Evolutionary conservation across 2,113 vertebrate genomes (phyloP), one percentile per base, ranked within the genome.

Genomic region (Malurus alboscapulatus): DNA sequence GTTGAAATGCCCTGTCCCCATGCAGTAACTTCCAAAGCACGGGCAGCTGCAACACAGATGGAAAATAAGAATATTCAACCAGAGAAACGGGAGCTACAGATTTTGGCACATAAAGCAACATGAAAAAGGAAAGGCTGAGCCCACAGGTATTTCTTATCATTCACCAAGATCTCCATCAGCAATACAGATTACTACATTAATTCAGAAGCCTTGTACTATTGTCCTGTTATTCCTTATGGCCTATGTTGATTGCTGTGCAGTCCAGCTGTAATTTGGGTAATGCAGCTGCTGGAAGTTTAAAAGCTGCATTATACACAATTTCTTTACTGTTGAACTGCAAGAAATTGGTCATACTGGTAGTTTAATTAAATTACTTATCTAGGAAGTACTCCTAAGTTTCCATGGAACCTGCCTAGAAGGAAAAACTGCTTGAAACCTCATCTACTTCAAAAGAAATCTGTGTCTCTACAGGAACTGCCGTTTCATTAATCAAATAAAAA

Each of bases 1-100:
- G 74, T 65, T 78, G 86, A 93, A 96, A 93, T 81, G 48, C 19
- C 21, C n/a, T 74, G 59, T 77, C 67, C 36, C n/a, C 34, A 55
- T 2, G 5, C 21, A 57, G 44, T 47, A 88, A 83, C 29, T 91
- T 76, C 15, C 76, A 85, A 88, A 90, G 66, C 14, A 21, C 24
- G 75, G 50, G 29, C 86, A 90, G 47, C 42, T 66, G 68, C 82
- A 83, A 55, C 30, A 72, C 63, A 91, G 80, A 69, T 20, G 53
- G 68, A 93, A 72, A 53, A 55, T 34, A 18, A 93, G 71, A 29
- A 59, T 36, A 50, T 63, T 63, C 26, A 79, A 47, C 2, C 20
- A 78, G 13, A 85, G 36, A 88, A 69, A 13, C 6, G 48, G 53
- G 4, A 94, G 77, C 50, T 85, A 74, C 48, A 45, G n/a, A 74